phyloP scores from a whole-genome alignment of 2,113 vertebrate species.

The Neodon shergylaensis region DNA sequence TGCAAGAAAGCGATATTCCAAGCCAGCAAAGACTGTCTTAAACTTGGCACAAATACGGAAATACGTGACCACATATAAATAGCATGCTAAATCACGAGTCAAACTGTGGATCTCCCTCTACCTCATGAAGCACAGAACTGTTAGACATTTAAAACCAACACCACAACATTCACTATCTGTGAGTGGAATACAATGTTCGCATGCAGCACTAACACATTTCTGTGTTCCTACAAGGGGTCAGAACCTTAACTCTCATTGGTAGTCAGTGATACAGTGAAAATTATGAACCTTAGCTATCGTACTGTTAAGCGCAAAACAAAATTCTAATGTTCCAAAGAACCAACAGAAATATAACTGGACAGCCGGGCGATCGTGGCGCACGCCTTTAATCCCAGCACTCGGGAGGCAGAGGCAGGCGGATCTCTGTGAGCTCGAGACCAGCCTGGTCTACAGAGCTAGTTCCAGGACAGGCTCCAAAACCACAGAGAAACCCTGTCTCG shows the following conservation, averaged over 20 bases:
- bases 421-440: too few relatives aligned
- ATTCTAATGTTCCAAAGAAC: not conserved
- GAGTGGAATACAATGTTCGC: not conserved
- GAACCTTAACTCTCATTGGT: not conserved
- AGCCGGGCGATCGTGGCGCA: too few relatives aligned
- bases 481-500: too few relatives aligned
- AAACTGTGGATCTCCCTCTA: not conserved
- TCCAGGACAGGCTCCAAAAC: too few relatives aligned
- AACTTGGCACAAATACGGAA: not conserved
- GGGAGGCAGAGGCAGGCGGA: too few relatives aligned
- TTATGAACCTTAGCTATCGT: not conserved
- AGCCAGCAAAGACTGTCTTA: slow-evolving; percentile 4
- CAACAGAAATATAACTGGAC: not conserved
- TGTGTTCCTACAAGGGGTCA: not conserved
- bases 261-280: not conserved
- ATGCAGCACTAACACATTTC: not conserved
- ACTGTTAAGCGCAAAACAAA: not conserved
- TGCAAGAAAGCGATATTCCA: not conserved
- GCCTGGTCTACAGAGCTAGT: too few relatives aligned
- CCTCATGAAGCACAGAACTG: not conserved
- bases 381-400: too few relatives aligned
- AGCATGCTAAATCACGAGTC: not conserved
- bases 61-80: not conserved
- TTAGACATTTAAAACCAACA: not conserved
- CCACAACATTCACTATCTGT: not conserved